Base-by-base conservation (phyloP, 2,797 vertebrate genomes). In the Ptychobarbus kaznakovi region DNA sequence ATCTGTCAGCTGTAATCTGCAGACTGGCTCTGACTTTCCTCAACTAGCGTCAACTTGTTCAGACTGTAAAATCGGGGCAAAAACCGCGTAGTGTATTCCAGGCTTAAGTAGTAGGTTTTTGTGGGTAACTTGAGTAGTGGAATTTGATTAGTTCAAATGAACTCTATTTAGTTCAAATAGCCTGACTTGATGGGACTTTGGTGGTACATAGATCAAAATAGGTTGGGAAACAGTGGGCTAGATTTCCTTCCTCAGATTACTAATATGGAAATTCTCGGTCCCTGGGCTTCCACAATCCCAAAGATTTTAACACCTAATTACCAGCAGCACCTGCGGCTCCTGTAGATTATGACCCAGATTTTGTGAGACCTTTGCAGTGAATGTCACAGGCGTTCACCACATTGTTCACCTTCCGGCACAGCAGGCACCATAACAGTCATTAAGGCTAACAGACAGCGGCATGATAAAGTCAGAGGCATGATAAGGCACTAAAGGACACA, bases 321-420 rank as follows among this genome's bases (percentile, higher is more conserved):
- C 53, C 53, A 53, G 40, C 15, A n/a, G 53, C 75, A 61, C 51
- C 75, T 49, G 83, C 3, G 18, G 16, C 76, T 78, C 75, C 9
- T 2, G 53, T 61, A 61, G 25, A 46, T 80, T 49, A 44, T 10
- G 53, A 61, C 76, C 76, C 76, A 40, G 76, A 63, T 85, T 80
- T 28, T 42, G 65, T 11, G 3, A 46, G 68, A 80, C 83, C 83
- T 85, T 80, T 85, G 82, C 74, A 5, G 74, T 78, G n/a, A 84
- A 84, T 84, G 82, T 70, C 82, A 84, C 63, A 58, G 63, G 38
- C 74, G 6, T 25, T 70, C 51, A 11, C 66, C 51, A 40, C 40
- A 85, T 85, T 79, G 76, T 85, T 85, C 51, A 28, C 13, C 53
- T 70, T 72, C 83, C 83, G 40, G 83, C 82, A 69, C 73, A 77